These are phyloP conservation scores for Myotis vivesi DNA, from an alignment of 2,797 vertebrate species.

Conservation along the genomic window DNA sequence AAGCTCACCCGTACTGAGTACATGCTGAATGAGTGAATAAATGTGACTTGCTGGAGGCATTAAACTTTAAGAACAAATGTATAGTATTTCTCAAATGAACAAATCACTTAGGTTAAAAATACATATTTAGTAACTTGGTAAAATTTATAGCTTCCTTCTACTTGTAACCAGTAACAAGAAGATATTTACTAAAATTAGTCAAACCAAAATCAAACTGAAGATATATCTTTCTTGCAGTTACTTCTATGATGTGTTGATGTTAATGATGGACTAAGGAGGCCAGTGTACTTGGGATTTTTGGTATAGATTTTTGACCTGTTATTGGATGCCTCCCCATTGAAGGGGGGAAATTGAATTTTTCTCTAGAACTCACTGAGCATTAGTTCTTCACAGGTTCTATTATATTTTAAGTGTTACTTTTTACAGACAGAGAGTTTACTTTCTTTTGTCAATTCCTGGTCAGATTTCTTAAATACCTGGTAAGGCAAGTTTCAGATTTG, in stretches of 20 bases:
- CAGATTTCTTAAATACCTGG: constrained; percentile 5
- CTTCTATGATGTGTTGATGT: background rate
- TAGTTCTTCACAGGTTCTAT: background rate
- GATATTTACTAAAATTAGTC: background rate
- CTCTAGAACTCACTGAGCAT: background rate
- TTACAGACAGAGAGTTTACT: background rate
- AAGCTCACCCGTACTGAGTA: background rate
- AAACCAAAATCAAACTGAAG: background rate
- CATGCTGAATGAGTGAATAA: background rate
- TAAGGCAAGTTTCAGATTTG: background rate
- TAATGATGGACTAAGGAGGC: background rate
- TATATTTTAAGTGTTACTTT: background rate
- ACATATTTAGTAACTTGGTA: constrained; percentile 5
- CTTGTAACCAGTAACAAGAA: background rate
- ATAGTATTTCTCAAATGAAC: background rate
- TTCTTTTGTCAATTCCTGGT: background rate
- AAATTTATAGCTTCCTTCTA: background rate
- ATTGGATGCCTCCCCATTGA: background rate
- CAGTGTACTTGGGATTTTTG: background rate
- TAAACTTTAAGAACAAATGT: background rate
- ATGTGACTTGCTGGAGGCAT: background rate
- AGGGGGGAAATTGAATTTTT: background rate
- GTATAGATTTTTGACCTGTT: background rate
- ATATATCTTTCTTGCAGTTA: background rate
- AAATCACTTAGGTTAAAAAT: constrained; percentile 20